These are phyloP conservation scores for Blera fallax DNA, from an alignment of 2,888 invertebrate species.

Conservation along the genomic window DNA sequence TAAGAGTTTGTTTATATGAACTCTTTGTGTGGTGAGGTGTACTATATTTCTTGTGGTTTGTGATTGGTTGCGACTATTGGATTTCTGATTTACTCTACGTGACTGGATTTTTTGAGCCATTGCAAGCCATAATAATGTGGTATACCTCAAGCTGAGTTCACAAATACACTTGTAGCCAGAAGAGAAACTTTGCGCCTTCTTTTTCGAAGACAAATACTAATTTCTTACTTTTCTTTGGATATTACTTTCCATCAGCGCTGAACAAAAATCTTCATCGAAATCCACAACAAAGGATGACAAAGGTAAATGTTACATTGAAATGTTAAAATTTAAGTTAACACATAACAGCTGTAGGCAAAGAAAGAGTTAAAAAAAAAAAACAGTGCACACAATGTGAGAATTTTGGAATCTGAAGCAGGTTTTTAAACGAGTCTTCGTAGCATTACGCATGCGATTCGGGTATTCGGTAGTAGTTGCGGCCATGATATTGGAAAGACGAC, in stretches of 20 bases:
- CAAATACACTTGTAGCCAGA: slow-evolving; percentile 15
- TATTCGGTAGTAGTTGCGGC: background rate
- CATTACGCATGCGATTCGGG: background rate
- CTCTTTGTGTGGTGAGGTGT: background rate
- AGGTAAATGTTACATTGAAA: slow-evolving; percentile 78
- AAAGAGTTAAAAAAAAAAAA: background rate
- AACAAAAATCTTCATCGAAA: slow-evolving; percentile 77
- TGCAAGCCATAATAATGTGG: background rate
- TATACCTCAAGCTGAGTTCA: background rate
- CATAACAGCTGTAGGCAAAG: slow-evolving; percentile 8
- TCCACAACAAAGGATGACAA: slow-evolving; percentile 81
- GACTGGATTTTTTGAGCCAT: background rate
- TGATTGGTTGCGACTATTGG: background rate
- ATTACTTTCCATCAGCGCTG: slow-evolving; percentile 74
- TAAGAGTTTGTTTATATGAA: slow-evolving; percentile 17
- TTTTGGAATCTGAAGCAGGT: slow-evolving; percentile 71
- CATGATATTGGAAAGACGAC: background rate
- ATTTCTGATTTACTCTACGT: background rate
- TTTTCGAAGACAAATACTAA: slow-evolving; percentile 39
- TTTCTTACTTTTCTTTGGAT: slow-evolving; percentile 58
- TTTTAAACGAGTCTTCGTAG: background rate
- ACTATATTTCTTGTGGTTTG: background rate
- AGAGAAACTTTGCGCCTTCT: background rate
- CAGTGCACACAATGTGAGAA: slow-evolving; percentile 4
- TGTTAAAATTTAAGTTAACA: slow-evolving; percentile 57